Evolutionary conservation across 1,140 invertebrate genomes (phyloP), one percentile per base, ranked within the genome.

Genomic region (Drosophila ambigua): DNA sequence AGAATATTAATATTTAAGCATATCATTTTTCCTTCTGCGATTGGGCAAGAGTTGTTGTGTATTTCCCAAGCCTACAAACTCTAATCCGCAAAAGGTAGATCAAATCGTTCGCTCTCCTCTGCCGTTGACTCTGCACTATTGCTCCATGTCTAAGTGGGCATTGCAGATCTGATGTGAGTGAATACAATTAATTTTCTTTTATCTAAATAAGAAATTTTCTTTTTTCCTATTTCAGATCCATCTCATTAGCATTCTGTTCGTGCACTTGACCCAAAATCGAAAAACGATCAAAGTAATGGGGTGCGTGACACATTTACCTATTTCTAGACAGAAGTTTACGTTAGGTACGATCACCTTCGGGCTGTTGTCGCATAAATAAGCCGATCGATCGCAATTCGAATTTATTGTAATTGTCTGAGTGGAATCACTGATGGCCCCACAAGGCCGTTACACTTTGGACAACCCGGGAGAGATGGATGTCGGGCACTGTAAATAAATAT

Each of bases 61-160:
- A 55, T 66, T 65, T 54, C 35, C 52, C 20, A 57, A 77, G 83
- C 79, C 65, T 71, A 54, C 60, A 62, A 54, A 77, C 84, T 91
- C 89, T 90, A 91, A 91, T 91, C 89, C 55, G 90, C 82, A 72
- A 50, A 88, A 91, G 89, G 89, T 81, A 91, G 89, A 91, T 74
- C 4, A 71, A 91, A 87, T 91, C 89, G 89, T 91, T 91, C 84
- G 55, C 63, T 79, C 76, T 69, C 49, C 16, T 64, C 23, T 72
- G 71, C 89, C 89, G 89, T 91, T 88, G 83, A 88, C 83, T 24
- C 83, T 85, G 81, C 73, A 87, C 62, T 88, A 82, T 55, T 8
- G 78, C 15, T 75, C 81, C 80, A 75, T 84, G 45, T 59, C 16
- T 71, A 82, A 82, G 83, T 88, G 83, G 58, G 51, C 81, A 87